Evolutionary conservation across 1,140 invertebrate genomes (phyloP), one percentile per base, ranked within the genome.

Genomic region (Euschistus heros): DNA sequence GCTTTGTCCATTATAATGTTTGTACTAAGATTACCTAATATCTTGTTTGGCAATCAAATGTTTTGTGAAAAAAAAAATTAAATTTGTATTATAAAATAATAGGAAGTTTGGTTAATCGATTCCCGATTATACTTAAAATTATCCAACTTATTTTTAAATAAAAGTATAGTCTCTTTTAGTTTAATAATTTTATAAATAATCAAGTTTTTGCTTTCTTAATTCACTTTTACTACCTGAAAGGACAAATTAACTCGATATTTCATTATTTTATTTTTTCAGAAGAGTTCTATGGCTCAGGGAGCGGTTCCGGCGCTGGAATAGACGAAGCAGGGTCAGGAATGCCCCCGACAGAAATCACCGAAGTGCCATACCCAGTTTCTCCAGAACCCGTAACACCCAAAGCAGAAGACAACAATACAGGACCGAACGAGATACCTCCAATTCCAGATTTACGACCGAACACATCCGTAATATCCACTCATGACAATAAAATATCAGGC

Each of bases 281-380:
- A 66, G 80, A 81, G 65, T 74, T 77, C 0, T 78, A 77, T 67
- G 78, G 80, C 33, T 82, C 81, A 14, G 82, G 82, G 20, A 81
- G 81, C 69, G 82, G 82, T 44, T 84, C 82, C 0, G 81, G 82
- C 0, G 76, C 76, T 13, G 75, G 75, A 14, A 76, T 76, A 27
- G 73, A 74, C 2, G 75, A 77, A 8, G 78, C 81, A n/a, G 80
- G 80, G 62, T 76, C 80, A 8, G 76, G 76, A 15, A 77, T 75
- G 1, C 76, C 76, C 6, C 54, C 52, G 3, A 59, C 59, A 3
- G 52, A 68, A 60, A n/a, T 44, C 10, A 15, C 18, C 18, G 74
- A 75, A 65, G 76, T 15, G 2, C 54, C 54, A 24, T 8, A 26
- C 18, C 24, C 54, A 26, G 0, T 6, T 24, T 13, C 52, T 68